phyloP scores from a whole-genome alignment of 2,113 vertebrate species.

The Zosterops hypoxanthus region DNA sequence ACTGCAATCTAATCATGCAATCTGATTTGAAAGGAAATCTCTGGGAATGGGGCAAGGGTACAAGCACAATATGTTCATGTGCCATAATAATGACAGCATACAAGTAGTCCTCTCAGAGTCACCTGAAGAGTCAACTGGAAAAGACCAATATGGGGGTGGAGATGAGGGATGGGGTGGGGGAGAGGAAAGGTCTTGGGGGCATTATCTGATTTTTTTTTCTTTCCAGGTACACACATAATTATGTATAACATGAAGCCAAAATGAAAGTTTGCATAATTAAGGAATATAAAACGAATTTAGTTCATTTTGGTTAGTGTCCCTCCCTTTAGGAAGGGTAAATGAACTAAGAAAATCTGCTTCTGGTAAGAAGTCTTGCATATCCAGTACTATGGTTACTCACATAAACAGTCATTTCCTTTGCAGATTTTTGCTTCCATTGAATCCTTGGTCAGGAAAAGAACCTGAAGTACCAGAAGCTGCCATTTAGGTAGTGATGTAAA shows the following conservation, averaged over 20 bases:
- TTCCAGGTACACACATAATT: background rate
- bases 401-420: background rate
- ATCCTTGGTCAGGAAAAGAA: background rate
- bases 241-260: background rate
- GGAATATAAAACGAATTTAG: background rate
- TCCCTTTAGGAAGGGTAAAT: background rate
- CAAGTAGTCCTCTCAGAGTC: background rate
- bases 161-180: accelerated
- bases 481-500: background rate
- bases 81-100: background rate
- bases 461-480: background rate
- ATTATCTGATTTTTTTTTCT: background rate
- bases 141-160: background rate
- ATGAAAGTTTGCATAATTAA: background rate
- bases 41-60: background rate
- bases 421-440: background rate
- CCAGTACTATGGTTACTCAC: background rate
- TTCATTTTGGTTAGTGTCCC: background rate
- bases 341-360: background rate
- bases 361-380: background rate
- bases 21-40: background rate
- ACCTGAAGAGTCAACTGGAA: background rate
- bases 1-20: background rate
- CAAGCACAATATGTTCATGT: background rate
- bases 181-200: background rate